These are phyloP conservation scores for Drosophila mauritiana DNA, from an alignment of 1,140 invertebrate species.

Conservation along the genomic window DNA sequence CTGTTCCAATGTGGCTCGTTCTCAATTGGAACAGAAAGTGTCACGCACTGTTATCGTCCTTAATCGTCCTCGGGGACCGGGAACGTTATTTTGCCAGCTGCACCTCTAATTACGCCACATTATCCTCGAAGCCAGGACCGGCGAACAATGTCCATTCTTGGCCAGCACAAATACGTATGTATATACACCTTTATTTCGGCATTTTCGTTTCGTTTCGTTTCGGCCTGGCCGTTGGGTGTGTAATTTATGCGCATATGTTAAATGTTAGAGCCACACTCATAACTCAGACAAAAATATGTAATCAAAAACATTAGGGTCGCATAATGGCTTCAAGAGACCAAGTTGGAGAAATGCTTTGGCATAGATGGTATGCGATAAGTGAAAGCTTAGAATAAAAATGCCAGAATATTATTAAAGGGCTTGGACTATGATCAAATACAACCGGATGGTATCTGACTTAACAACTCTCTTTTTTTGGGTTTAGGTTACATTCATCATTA, in stretches of 20 bases:
- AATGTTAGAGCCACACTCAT: slow-evolving; percentile 30
- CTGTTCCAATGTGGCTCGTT: not conserved
- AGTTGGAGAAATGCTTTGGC: not conserved
- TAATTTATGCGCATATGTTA: slow-evolving; percentile 48
- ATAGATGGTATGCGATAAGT: not conserved
- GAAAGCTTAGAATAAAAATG: not conserved
- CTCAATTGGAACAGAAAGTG: slow-evolving; percentile 15
- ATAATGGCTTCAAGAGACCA: slow-evolving; percentile 13
- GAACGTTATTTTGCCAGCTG: slow-evolving; percentile 24
- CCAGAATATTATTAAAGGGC: not conserved
- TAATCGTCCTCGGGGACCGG: slow-evolving; percentile 8
- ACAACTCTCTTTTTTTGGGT: too few relatives aligned
- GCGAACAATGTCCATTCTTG: slow-evolving; percentile 6
- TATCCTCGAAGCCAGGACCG: slow-evolving; percentile 14
- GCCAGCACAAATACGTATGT: slow-evolving; percentile 5
- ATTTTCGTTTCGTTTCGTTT: slow-evolving; percentile 1
- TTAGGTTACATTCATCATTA: too few relatives aligned
- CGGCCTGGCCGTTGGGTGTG: not conserved
- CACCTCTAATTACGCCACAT: slow-evolving; percentile 45
- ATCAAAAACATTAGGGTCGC: slow-evolving; percentile 45
- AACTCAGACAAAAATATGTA: slow-evolving; percentile 48
- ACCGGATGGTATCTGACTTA: too few relatives aligned
- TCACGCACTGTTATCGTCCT: slow-evolving; percentile 29
- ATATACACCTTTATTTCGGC: slow-evolving; percentile 19
- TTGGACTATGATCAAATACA: not conserved